phyloP scores from a whole-genome alignment of 2,888 invertebrate species.

The Andrena bucephala region DNA sequence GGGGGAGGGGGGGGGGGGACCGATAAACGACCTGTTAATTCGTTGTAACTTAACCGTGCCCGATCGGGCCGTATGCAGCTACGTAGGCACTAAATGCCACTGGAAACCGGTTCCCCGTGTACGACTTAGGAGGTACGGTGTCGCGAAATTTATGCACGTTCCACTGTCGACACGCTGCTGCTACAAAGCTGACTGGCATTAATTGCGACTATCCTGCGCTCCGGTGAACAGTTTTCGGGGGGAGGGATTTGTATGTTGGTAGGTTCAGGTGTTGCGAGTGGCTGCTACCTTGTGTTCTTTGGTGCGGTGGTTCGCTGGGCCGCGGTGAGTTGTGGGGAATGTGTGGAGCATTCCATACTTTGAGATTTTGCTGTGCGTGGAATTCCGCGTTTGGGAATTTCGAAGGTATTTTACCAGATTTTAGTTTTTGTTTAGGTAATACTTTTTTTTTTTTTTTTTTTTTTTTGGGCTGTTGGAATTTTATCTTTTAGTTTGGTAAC shows the following conservation, averaged over 20 bases:
- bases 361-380: too few species aligned
- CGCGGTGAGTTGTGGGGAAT: too few species aligned
- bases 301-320: too few species aligned
- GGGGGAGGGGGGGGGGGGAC: not conserved
- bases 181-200: slow-evolving; percentile 61
- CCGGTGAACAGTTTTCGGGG: not conserved
- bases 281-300: too few species aligned
- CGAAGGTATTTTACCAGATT: too few species aligned
- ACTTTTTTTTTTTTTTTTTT: too few species aligned
- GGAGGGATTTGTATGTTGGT: not conserved
- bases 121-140: slow-evolving; percentile 46
- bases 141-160: slow-evolving; percentile 62
- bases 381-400: too few species aligned
- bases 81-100: slow-evolving; percentile 64
- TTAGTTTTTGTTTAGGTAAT: too few species aligned
- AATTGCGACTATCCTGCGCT: slow-evolving; percentile 52
- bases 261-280: too few species aligned
- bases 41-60: slow-evolving; percentile 61
- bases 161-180: slow-evolving; percentile 58
- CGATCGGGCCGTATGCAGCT: slow-evolving; percentile 50
- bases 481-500: too few species aligned
- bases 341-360: too few species aligned
- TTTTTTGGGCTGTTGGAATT: too few species aligned
- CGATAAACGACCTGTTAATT: slow-evolving; percentile 69
- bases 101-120: slow-evolving; percentile 58